Conservation (phyloP, 2,888 invertebrate species). For the Cybosia mesomella region DNA sequence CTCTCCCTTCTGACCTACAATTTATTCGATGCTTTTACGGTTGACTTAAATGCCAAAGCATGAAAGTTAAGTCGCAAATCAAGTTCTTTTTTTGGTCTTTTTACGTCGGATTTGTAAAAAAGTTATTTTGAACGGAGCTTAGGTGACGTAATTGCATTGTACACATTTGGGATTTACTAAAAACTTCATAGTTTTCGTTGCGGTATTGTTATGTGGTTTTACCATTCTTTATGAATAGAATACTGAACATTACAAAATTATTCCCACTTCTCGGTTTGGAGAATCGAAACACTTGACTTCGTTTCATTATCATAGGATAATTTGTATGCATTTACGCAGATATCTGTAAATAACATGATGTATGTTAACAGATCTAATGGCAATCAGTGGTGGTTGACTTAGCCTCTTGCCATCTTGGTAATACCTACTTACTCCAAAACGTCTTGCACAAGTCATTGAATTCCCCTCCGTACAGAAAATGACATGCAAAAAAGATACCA, state of each 20-base stretch:
- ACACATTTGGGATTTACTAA: slow-evolving; percentile 24
- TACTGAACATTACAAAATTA: neutral
- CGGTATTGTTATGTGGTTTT: neutral
- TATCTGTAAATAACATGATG: too few species aligned
- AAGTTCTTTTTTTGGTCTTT: slow-evolving; percentile 72
- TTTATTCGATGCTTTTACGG: slow-evolving; percentile 85
- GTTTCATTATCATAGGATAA: too few species aligned
- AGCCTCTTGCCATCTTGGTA: neutral
- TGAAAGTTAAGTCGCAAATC: slow-evolving; percentile 79
- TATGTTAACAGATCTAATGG: neutral
- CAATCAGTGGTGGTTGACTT: neutral
- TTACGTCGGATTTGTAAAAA: slow-evolving; percentile 56
- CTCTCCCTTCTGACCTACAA: slow-evolving; percentile 86
- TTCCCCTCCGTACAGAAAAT: neutral
- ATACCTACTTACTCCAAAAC: neutral
- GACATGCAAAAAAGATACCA: neutral
- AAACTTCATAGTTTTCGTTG: slow-evolving; percentile 1
- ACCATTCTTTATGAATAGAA: neutral
- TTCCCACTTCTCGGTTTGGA: too few species aligned
- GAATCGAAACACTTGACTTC: too few species aligned
- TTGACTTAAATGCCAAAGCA: slow-evolving; percentile 85
- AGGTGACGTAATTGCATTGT: slow-evolving; percentile 36
- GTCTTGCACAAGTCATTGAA: neutral
- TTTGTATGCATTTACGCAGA: too few species aligned
- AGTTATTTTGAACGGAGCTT: slow-evolving; percentile 43